Percentiles rank a stretch among this genome's conserved stretches.
Conservation (phyloP, 2,797 vertebrate species). For the Trematomus bernacchii region DNA sequence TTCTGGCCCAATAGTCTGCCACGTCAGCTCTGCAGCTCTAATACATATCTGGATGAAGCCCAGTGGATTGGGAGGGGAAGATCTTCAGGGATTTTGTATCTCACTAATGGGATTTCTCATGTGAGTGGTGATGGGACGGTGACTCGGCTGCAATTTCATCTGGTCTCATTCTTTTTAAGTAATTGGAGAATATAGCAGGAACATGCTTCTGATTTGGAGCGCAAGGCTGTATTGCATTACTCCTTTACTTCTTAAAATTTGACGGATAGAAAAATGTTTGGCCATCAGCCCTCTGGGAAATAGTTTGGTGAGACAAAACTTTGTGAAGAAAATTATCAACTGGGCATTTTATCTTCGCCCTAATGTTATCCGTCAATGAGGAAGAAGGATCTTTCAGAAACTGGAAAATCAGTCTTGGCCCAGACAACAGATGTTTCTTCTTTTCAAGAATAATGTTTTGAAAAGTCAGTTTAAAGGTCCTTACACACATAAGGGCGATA, state of each 20-base stretch:
- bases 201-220: slow-evolving; percentile 4
- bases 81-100: not conserved
- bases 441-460: too few relatives aligned
- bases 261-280: not conserved
- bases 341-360: not conserved
- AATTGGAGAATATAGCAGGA: slow-evolving; percentile 17
- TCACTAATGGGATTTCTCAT: slow-evolving; percentile 19
- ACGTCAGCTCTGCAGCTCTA: slow-evolving; percentile 25
- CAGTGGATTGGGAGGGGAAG: slow-evolving; percentile 8
- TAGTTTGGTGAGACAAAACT: not conserved
- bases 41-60: slow-evolving; percentile 35
- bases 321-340: not conserved
- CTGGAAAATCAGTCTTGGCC: not conserved
- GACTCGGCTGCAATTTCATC: slow-evolving; percentile 38
- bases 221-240: slow-evolving; percentile 1
- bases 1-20: slow-evolving; percentile 4
- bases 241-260: not conserved
- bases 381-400: not conserved
- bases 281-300: not conserved
- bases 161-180: slow-evolving; percentile 33
- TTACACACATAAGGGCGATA: too few relatives aligned
- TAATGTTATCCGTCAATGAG: too few relatives aligned
- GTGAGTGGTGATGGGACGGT: slow-evolving; percentile 11
- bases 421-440: not conserved
- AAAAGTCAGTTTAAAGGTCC: too few relatives aligned